phyloP scores from a whole-genome alignment of 2,888 invertebrate genomes.

The Punctoribates punctum region DNA sequence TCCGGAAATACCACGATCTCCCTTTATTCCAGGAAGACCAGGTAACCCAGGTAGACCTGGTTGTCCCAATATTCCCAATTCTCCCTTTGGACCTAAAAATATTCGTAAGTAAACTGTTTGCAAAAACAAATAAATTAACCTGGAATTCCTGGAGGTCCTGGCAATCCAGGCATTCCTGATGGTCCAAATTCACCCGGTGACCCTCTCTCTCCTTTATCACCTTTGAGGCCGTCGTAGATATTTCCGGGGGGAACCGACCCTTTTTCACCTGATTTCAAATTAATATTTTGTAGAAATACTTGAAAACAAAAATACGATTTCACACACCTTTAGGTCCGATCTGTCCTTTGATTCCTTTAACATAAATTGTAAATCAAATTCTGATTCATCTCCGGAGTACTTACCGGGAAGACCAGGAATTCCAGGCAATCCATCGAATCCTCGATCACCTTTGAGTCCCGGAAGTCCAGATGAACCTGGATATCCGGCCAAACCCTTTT shows the following conservation, averaged over 20 bases:
- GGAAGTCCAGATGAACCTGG: slow-evolving; percentile 48
- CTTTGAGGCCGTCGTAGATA: slow-evolving; percentile 1
- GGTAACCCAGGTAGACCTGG: slow-evolving; percentile 47
- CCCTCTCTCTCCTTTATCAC: slow-evolving; percentile 46
- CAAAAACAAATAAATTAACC: too few relatives aligned
- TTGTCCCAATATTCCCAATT: slow-evolving; percentile 44
- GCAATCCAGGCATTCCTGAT: slow-evolving; percentile 47
- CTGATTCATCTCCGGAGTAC: background rate
- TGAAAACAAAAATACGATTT: background rate
- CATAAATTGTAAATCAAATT: background rate
- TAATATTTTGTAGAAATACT: background rate
- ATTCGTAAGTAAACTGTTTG: slow-evolving; percentile 58
- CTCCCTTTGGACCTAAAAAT: slow-evolving; percentile 41
- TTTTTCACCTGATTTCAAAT: background rate
- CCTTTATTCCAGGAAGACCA: slow-evolving; percentile 45
- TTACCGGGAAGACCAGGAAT: slow-evolving; percentile 26
- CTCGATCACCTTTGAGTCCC: slow-evolving; percentile 46
- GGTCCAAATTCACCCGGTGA: slow-evolving; percentile 57
- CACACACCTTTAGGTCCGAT: background rate
- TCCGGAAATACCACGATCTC: slow-evolving; percentile 46
- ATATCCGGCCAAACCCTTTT: slow-evolving; percentile 47
- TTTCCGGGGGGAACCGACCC: background rate
- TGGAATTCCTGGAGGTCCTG: slow-evolving; percentile 47
- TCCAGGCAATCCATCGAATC: slow-evolving; percentile 40
- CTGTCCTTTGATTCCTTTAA: background rate